Percentiles rank a stretch among this genome's conserved stretches.
phyloP scores from a whole-genome alignment of 2,888 invertebrate species.

The Allolobophora icterica region DNA sequence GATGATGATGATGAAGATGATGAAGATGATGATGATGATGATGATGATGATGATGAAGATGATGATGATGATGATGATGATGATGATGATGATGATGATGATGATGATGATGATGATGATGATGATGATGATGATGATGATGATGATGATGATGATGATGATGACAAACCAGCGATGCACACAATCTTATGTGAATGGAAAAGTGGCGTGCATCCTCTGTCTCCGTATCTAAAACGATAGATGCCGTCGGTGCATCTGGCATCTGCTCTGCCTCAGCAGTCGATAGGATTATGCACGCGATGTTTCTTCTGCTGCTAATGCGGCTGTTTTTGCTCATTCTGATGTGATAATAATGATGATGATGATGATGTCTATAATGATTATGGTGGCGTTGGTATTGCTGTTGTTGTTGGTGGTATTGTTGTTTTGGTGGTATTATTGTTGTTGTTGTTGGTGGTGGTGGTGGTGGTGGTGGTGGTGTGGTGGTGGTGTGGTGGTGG shows the following conservation, averaged over 20 bases:
- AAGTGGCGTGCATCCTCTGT: too few species aligned
- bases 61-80: slow-evolving; percentile 34
- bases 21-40: slow-evolving; percentile 30
- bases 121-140: slow-evolving; percentile 13
- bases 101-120: not conserved
- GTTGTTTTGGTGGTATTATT: too few species aligned
- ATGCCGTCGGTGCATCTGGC: too few species aligned
- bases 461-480: slow-evolving; percentile 17
- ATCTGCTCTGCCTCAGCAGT: too few species aligned
- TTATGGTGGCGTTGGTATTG: not conserved
- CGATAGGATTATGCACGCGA: too few species aligned
- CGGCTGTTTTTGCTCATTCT: not conserved
- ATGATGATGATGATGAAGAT: slow-evolving; percentile 33
- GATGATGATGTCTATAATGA: not conserved
- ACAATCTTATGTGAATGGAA: too few species aligned
- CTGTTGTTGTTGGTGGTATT: not conserved
- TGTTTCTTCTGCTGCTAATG: too few species aligned
- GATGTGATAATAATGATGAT: not conserved
- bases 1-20: slow-evolving; percentile 29
- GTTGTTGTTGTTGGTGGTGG: not conserved
- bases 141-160: slow-evolving; percentile 23
- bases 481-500: slow-evolving; percentile 17
- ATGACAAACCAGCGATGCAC: too few species aligned
- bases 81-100: slow-evolving; percentile 11
- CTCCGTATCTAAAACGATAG: too few species aligned